These are phyloP conservation scores for Cavia aperea DNA, from an alignment of 2,113 vertebrate genomes.

Conservation along the genomic window DNA sequence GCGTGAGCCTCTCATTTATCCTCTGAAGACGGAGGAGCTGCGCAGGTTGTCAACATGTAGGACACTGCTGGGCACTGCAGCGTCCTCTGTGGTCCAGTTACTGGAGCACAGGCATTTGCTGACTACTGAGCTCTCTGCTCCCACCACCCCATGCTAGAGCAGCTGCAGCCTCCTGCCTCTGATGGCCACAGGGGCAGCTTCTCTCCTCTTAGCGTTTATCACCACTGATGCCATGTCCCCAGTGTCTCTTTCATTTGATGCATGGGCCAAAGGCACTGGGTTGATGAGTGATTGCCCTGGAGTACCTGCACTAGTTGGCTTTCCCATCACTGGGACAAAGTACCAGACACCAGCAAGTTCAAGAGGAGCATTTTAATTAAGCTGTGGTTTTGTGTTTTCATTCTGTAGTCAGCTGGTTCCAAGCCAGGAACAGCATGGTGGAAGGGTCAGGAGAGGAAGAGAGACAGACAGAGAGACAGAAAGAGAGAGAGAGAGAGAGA, in stretches of 20 bases:
- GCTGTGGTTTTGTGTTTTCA: not conserved
- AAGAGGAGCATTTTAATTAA: not conserved
- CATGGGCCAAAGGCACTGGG: not conserved
- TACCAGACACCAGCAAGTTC: not conserved
- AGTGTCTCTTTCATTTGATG: not conserved
- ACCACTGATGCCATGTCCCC: not conserved
- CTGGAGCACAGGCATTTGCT: not conserved
- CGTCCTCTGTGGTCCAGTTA: not conserved
- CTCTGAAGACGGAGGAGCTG: not conserved
- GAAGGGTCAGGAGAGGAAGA: not conserved
- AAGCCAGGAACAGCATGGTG: not conserved
- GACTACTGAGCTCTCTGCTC: rapidly evolving
- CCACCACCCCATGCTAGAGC: rapidly evolving
- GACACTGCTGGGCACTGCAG: not conserved
- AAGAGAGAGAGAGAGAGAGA: no score
- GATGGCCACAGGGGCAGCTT: not conserved
- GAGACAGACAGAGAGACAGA: not conserved
- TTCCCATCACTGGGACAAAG: not conserved
- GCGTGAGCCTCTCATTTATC: not conserved
- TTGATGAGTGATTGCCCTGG: not conserved
- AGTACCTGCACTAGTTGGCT: not conserved
- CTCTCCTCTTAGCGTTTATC: not conserved
- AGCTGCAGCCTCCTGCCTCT: not conserved
- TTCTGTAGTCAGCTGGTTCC: not conserved
- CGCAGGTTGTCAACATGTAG: no score